Evolutionary conservation across 2,888 invertebrate species (phyloP).

Genomic region (Oscheius sp.): DNA sequence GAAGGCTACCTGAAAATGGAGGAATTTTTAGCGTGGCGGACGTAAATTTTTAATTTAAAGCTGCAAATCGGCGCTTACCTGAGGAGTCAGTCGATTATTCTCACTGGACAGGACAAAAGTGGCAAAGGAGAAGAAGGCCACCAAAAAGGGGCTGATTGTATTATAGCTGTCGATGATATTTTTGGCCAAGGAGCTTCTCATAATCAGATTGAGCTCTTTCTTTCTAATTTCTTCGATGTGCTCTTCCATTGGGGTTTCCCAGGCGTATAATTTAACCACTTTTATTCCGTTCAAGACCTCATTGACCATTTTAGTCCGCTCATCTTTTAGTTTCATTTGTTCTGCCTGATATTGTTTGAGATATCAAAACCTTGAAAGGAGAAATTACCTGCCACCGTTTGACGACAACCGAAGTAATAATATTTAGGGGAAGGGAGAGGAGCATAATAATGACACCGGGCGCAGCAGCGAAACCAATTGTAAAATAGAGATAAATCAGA

Average conservation of each 20-base stretch:
- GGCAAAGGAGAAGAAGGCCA: conserved; percentile 86
- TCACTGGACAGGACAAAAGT: conserved; percentile 81
- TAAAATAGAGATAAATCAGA: conserved; percentile 74
- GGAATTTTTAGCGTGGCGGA: too few relatives aligned
- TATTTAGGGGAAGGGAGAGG: conserved; percentile 80
- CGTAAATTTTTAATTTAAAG: too few relatives aligned
- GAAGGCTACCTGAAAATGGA: conserved; percentile 86
- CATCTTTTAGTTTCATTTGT: conserved; percentile 93
- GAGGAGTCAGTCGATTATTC: conserved; percentile 62
- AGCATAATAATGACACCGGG: conserved; percentile 94
- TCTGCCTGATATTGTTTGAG: conserved; percentile 75
- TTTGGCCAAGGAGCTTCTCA: conserved; percentile 88
- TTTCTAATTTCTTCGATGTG: conserved; percentile 88
- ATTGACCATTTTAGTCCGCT: conserved; percentile 91
- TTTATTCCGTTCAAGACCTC: conserved; percentile 93
- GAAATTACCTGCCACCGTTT: conserved; percentile 56
- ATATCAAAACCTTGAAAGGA: conserved; percentile 24
- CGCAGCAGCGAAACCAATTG: conserved; percentile 83
- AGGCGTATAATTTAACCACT: conserved; percentile 77
- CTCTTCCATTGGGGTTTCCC: conserved; percentile 77
- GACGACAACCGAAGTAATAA: conserved; percentile 59
- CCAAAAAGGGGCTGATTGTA: conserved; percentile 94
- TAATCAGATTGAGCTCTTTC: conserved; percentile 83
- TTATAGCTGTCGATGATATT: conserved; percentile 91
- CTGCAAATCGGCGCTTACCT: conserved; percentile 45